phyloP scores from a whole-genome alignment of 2,113 vertebrate species.

The Strigops habroptila region DNA sequence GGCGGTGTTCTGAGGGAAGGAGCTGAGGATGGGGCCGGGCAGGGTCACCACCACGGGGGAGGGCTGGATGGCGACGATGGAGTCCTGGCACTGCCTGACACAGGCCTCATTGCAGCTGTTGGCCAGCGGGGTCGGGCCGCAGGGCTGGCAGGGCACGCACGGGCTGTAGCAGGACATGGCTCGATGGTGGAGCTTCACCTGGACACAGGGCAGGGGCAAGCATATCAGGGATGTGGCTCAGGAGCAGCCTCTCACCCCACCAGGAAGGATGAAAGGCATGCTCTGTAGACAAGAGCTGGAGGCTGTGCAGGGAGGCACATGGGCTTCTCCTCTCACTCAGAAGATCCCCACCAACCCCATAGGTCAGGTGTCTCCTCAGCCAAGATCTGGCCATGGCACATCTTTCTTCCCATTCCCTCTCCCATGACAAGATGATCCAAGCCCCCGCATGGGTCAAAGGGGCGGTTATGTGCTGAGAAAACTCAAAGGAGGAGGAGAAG shows the following conservation, averaged over 20 bases:
- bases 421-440: neutral
- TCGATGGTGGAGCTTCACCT: neutral
- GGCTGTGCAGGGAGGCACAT: neutral
- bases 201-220: fast-evolving
- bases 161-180: neutral
- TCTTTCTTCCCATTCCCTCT: neutral
- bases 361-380: neutral
- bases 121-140: neutral
- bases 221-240: neutral
- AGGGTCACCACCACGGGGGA: no score
- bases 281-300: neutral
- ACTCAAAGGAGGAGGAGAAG: neutral
- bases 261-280: neutral
- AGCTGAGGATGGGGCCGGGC: no score
- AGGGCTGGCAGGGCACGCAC: neutral
- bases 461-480: no score
- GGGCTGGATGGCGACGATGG: no score
- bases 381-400: neutral
- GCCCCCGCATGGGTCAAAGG: neutral
- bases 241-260: neutral
- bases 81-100: no score
- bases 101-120: neutral
- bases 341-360: neutral
- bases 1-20: no score
- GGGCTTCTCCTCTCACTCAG: neutral